Evolutionary conservation across 2,113 vertebrate species (phyloP), one percentile per base, ranked within the genome.

Genomic region (Lota lota): DNA sequence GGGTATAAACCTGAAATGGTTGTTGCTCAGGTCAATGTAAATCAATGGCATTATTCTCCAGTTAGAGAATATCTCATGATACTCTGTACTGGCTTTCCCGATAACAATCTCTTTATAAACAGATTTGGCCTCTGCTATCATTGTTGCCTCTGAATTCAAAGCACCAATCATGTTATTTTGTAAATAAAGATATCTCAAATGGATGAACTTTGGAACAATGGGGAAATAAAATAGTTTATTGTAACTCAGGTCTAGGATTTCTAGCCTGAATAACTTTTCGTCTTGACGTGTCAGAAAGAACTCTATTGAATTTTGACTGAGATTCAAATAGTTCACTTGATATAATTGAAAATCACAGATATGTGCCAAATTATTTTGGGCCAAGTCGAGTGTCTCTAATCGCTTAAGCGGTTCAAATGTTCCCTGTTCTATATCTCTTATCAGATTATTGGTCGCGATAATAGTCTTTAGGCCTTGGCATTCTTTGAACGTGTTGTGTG

Each of bases 1-100:
- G 0, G 92, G 89, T 54, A 95, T 84, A 28, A 82, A 83, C 22
- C 64, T 77, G 70, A 95, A 87, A 22, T 66, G 79, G 79, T 94
- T 96, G 14, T 75, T 82, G 83, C 94, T 95, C 74, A 95, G 87
- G 74, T 95, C 93, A 71, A 95, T 79, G 61, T 89, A 69, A 19
- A 63, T 47, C 40, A 94, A 8, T 0, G 47, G 85, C 64, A 87
- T 76, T 74, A 83, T 69, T 59, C 79, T 54, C 5, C 78, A 85
- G 10, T 51, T 0, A 0, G 83, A 73, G 40, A 90, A 85, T 1
- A 88, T 66, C 17, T 73, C 59, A 63, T 90, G 80, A 66, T 82
- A 87, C 14, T 67, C 19, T 67, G 0, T 1, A 0, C 65, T 74
- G 22, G 64, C 47, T 7, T 75, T 83, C 18, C 68, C 78, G 20